phyloP scores from a whole-genome alignment of 2,888 invertebrate genomes.

The Rhagonycha fulva region DNA sequence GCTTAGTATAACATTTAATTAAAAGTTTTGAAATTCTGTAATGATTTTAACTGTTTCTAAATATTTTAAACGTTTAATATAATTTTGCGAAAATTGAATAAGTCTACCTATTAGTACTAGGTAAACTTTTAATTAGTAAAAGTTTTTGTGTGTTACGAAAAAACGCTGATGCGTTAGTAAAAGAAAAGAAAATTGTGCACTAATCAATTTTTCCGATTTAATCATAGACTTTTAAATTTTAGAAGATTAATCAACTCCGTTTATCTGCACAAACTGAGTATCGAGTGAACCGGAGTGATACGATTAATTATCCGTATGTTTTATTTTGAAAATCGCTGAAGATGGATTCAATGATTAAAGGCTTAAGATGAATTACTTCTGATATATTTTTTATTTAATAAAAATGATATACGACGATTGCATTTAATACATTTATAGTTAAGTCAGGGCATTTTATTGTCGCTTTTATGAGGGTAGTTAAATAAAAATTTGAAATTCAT shows the following conservation, averaged over 20 bases:
- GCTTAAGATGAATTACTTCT: neutral
- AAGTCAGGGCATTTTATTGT: neutral
- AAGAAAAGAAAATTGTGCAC: neutral
- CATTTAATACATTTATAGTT: neutral
- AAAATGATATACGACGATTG: neutral
- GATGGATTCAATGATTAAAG: neutral
- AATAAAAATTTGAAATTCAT: neutral
- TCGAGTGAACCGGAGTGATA: too few species aligned
- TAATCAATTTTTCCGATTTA: neutral
- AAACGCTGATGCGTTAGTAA: neutral
- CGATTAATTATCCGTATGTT: neutral
- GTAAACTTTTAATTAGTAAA: neutral
- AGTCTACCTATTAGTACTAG: neutral
- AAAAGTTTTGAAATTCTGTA: constrained; percentile 2
- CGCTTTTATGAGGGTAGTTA: neutral
- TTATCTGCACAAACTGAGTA: neutral
- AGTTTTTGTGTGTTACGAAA: neutral
- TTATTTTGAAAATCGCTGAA: too few species aligned
- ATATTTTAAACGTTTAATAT: neutral
- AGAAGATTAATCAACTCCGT: neutral
- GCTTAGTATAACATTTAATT: constrained; percentile 1
- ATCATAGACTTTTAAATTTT: neutral
- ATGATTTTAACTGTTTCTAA: constrained; percentile 2
- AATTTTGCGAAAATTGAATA: neutral
- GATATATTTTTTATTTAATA: neutral